Percentiles rank a stretch among this genome's conserved stretches.
phyloP scores from a whole-genome alignment of 1,140 invertebrate genomes.

The Drosophila virilis region DNA sequence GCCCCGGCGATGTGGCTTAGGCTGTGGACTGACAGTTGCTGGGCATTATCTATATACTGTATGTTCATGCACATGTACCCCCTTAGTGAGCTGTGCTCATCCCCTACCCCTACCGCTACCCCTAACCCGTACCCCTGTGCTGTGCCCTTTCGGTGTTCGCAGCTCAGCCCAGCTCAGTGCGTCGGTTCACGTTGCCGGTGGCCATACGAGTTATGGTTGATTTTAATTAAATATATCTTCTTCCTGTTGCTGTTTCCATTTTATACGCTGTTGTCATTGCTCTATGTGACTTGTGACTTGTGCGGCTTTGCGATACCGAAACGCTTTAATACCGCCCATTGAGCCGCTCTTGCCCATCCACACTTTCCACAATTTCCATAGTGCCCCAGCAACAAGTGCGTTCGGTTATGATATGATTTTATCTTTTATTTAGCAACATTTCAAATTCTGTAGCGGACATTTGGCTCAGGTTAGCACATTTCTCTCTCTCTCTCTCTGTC shows the following conservation, averaged over 20 bases:
- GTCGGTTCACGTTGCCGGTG: conserved; percentile 68
- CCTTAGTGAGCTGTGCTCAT: neutral
- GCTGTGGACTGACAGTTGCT: neutral
- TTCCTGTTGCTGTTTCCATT: conserved; percentile 77
- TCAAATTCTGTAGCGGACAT: neutral
- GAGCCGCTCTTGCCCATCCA: conserved; percentile 17
- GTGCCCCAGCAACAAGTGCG: neutral
- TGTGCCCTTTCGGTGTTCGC: too few species aligned
- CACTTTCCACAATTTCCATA: neutral
- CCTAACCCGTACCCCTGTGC: too few species aligned
- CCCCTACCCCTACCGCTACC: neutral
- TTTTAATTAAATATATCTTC: conserved; percentile 83
- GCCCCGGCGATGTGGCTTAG: neutral
- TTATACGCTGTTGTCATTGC: conserved; percentile 31
- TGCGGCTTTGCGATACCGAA: neutral
- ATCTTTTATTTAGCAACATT: neutral
- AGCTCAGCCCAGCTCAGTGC: conserved; percentile 23
- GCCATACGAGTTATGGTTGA: conserved; percentile 71
- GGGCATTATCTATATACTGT: too few species aligned
- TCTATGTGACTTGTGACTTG: conserved; percentile 18
- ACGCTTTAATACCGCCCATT: neutral
- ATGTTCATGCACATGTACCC: neutral
- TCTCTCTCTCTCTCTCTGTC: too few species aligned
- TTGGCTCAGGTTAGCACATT: too few species aligned
- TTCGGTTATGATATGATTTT: neutral